Base-by-base conservation (phyloP, 2,113 vertebrate species). In the Mionectes macconnelli region DNA sequence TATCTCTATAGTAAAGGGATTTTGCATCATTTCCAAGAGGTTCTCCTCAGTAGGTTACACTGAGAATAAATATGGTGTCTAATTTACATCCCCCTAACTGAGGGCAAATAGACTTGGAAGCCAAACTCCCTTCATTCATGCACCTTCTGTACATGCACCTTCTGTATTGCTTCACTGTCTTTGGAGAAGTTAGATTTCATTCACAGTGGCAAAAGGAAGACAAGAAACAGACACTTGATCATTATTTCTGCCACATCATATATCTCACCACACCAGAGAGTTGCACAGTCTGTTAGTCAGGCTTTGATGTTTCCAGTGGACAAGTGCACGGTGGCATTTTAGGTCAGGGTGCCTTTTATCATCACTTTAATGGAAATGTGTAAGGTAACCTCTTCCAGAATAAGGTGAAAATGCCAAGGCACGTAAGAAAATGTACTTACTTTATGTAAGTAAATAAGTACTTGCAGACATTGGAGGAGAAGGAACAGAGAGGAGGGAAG, bases 261-360 rank as follows among this genome's bases (percentile, higher is more conserved):
- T 84, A 84, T 75, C 85, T 93, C 78, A 67, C 42, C 0, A 0
- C 63, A 56, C 55, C 81, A 63, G 73, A 79, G 49, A 17, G n/a
- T 40, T 68, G 70, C 75, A 47, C 6, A 74, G 68, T 23, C 76
- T 81, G 68, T 80, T 88, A 80, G 91, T 50, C 74, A 73, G 78
- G 45, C 94, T 95, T 96, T 95, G 85, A 91, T 94, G 88, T 94
- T 83, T 74, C 79, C 60, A 63, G 72, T 91, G 88, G 82, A 81
- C 85, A 81, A 93, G 90, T 86, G 79, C 76, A 79, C 0, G 0
- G 56, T 91, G 81, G 77, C 57, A 20, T 92, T 91, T 91, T 59
- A 81, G 94, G 87, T 94, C 85, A 74, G 14, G 64, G 62, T 12
- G 4, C 35, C 28, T 93, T 74, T 96, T 93, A 74, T 84, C 75